Conservation (phyloP, 2,113 vertebrate species). For the Clarias magur region DNA sequence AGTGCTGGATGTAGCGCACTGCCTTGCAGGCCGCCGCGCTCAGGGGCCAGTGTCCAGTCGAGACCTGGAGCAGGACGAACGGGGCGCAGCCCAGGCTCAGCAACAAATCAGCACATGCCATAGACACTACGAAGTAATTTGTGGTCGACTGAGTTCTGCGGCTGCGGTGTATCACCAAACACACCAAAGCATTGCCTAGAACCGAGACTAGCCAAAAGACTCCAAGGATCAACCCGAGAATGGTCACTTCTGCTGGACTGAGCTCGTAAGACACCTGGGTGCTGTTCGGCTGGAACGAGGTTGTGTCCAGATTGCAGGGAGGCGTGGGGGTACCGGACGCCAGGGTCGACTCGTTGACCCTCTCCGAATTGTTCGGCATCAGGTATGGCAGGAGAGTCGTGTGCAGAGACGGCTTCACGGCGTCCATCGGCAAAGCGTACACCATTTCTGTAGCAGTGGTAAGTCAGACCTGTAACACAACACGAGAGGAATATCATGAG, state of each 20-base stretch:
- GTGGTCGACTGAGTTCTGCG: constrained; percentile 89
- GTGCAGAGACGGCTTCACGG: constrained; percentile 59
- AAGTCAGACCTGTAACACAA: constrained; percentile 48
- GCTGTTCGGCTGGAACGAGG: constrained; percentile 62
- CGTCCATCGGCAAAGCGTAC: constrained; percentile 68
- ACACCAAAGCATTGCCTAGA: constrained; percentile 86
- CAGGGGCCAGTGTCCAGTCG: constrained; percentile 76
- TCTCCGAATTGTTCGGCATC: constrained; percentile 72
- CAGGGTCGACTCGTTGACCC: constrained; percentile 51
- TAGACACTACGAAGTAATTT: constrained; percentile 92
- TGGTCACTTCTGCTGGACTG: constrained; percentile 71
- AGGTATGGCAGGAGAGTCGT: constrained; percentile 62
- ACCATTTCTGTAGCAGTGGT: constrained; percentile 65
- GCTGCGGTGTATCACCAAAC: constrained; percentile 90
- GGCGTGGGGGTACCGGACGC: constrained; percentile 56
- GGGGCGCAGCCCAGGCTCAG: constrained; percentile 78
- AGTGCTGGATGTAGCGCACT: constrained; percentile 82
- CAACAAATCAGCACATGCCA: constrained; percentile 90
- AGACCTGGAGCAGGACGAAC: constrained; percentile 82
- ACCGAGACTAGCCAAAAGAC: constrained; percentile 83
- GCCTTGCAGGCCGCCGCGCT: constrained; percentile 76
- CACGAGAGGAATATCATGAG: neutral
- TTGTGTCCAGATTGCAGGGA: constrained; percentile 36
- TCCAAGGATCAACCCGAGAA: constrained; percentile 76
- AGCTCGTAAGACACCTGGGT: constrained; percentile 62